phyloP scores from a whole-genome alignment of 2,797 vertebrate genomes.

The Spinus pinus region DNA sequence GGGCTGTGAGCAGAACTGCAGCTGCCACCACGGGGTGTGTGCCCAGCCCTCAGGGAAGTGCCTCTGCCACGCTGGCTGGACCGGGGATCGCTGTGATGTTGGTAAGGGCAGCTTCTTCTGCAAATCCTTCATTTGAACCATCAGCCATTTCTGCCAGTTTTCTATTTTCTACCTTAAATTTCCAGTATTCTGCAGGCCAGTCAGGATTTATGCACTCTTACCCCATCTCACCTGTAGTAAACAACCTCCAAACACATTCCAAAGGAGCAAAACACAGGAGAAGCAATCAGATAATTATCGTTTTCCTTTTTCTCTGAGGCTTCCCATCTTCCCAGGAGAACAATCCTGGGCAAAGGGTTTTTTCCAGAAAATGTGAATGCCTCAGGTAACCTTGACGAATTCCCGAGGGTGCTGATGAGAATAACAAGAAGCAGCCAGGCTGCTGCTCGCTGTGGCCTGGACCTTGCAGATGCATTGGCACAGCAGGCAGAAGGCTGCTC shows the following conservation, averaged over 20 bases:
- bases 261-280: too few species aligned
- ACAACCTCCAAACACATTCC: too few species aligned
- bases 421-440: neutral
- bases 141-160: neutral
- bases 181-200: neutral
- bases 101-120: conserved; percentile 12
- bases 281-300: neutral
- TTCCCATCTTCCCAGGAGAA: neutral
- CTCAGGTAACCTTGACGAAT: neutral
- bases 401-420: neutral
- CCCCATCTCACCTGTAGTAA: neutral
- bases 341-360: neutral
- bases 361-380: neutral
- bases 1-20: conserved; percentile 41
- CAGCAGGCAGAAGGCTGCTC: neutral
- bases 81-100: conserved; percentile 7
- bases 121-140: neutral
- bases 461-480: neutral
- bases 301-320: neutral
- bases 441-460: neutral
- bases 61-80: conserved; percentile 12
- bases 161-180: neutral
- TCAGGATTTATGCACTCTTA: neutral
- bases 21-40: conserved; percentile 41
- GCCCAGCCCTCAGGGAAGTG: conserved; percentile 9